These are phyloP conservation scores for Platycnemis pennipes DNA, from an alignment of 2,888 invertebrate genomes.

Conservation along the genomic window DNA sequence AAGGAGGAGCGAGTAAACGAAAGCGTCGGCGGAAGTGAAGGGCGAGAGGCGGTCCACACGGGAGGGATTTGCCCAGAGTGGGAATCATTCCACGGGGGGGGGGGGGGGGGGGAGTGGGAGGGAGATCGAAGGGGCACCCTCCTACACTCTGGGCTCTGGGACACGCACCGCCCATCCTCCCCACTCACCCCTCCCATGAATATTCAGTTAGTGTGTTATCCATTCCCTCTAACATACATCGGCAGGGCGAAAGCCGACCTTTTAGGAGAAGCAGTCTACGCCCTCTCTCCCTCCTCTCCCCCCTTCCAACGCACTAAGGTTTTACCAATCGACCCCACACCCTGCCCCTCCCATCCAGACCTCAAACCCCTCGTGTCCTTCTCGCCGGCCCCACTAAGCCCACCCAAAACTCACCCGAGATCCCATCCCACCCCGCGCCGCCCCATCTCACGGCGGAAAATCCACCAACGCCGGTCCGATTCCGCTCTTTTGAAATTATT, in stretches of 20 bases:
- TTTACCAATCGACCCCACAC: constrained; percentile 21
- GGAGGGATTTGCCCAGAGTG: neutral
- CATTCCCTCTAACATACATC: constrained; percentile 42
- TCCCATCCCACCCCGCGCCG: neutral
- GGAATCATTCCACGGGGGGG: no score
- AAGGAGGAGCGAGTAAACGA: neutral
- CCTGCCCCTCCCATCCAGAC: neutral
- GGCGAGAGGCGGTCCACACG: neutral
- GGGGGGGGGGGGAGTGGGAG: neutral
- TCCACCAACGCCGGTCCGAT: neutral
- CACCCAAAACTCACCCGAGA: neutral
- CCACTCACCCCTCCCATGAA: constrained; percentile 22
- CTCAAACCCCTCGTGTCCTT: neutral
- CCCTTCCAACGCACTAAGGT: neutral
- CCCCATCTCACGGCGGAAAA: neutral
- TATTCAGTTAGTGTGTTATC: constrained; percentile 50
- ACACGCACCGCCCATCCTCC: neutral
- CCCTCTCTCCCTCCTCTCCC: neutral
- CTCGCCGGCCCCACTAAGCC: neutral
- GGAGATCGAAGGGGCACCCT: neutral
- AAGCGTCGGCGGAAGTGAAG: neutral
- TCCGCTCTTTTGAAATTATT: constrained; percentile 19
- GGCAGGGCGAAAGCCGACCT: constrained; percentile 39
- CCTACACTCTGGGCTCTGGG: neutral
- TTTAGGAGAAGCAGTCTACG: neutral